Evolutionary conservation across 2,888 invertebrate species (phyloP).

Genomic region (Volucella bombylans): DNA sequence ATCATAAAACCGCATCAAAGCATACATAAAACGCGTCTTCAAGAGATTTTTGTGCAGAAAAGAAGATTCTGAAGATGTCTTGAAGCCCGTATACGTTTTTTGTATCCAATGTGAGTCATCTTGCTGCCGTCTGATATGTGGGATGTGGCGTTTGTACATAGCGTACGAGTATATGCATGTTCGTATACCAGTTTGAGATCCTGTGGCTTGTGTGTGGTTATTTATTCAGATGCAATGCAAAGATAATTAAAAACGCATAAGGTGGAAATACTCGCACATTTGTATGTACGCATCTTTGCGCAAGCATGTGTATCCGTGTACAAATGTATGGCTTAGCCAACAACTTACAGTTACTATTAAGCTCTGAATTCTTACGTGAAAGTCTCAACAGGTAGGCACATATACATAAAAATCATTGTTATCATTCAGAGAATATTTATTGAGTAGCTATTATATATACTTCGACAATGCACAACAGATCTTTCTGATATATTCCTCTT

Average conservation of each 20-base stretch:
- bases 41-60: constrained; percentile 27
- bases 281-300: too few species aligned
- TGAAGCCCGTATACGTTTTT: constrained; percentile 41
- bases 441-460: constrained; percentile 13
- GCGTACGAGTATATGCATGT: constrained; percentile 17
- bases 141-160: constrained; percentile 23
- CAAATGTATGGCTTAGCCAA: not conserved
- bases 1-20: constrained; percentile 28
- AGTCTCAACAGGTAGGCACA: not conserved
- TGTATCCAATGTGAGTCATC: constrained; percentile 50
- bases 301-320: too few species aligned
- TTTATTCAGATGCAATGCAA: constrained; percentile 55
- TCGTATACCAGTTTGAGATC: constrained; percentile 51
- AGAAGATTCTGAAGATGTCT: constrained; percentile 34
- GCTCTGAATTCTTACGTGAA: too few species aligned
- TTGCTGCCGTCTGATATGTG: constrained; percentile 16
- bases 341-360: too few species aligned
- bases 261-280: not conserved
- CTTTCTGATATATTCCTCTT: constrained; percentile 32
- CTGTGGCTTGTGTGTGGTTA: constrained; percentile 32
- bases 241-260: constrained; percentile 63
- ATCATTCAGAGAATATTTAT: constrained; percentile 15
- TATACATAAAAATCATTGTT: constrained; percentile 20
- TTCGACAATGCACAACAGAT: constrained; percentile 35
- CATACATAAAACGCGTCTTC: constrained; percentile 26